Conservation (phyloP, 92 coral and sea anemone species). For the Porites rus region DNA sequence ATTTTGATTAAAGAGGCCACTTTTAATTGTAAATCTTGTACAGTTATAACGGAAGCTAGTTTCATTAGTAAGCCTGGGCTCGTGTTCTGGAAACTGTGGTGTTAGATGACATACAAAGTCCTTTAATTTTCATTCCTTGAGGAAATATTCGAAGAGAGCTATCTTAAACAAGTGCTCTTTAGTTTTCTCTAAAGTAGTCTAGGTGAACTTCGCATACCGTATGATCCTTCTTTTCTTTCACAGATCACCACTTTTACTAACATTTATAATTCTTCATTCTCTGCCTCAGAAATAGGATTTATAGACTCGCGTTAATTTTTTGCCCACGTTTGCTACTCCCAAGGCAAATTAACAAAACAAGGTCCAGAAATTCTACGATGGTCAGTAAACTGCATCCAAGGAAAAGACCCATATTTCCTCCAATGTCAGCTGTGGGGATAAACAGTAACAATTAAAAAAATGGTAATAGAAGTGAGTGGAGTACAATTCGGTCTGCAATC, state of each 20-base stretch:
- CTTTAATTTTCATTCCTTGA: too few relatives aligned
- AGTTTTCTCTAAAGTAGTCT: too few relatives aligned
- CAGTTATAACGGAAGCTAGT: constrained; percentile 42
- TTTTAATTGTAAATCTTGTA: background rate
- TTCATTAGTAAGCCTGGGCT: constrained; percentile 42
- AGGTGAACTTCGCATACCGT: too few relatives aligned
- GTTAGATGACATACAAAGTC: constrained; percentile 26
- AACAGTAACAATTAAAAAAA: background rate
- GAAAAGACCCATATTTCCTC: constrained; percentile 35
- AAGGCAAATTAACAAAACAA: background rate
- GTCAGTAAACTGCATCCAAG: background rate
- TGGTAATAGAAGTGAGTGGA: background rate
- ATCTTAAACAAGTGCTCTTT: too few relatives aligned
- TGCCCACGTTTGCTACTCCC: background rate
- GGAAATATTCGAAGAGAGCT: too few relatives aligned
- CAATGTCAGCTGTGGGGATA: constrained; percentile 1
- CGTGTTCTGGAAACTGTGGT: constrained; percentile 42
- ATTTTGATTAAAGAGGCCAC: too few relatives aligned
- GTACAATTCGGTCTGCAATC: background rate
- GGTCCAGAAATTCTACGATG: background rate
- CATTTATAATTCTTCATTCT: too few relatives aligned
- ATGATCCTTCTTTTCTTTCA: too few relatives aligned
- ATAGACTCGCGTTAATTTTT: background rate
- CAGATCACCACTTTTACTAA: too few relatives aligned
- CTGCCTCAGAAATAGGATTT: too few relatives aligned